Evolutionary conservation across 92 coral and sea anemone species (phyloP), one percentile per base, ranked within the genome.

Genomic region (Parazoanthus atlanticus): DNA sequence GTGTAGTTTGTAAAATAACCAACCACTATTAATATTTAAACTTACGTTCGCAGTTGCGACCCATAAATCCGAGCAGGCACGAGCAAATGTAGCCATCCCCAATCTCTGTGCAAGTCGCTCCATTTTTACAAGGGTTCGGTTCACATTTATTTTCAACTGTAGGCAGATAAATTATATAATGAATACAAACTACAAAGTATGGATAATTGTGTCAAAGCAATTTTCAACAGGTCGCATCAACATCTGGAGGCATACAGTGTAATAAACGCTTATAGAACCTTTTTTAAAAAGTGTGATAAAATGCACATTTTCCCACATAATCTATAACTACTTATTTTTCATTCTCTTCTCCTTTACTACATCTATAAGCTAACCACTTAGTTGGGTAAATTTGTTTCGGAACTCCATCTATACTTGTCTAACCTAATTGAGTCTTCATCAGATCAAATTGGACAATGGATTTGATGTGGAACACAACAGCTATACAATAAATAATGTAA

Each of bases 131-230:
- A 23, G 98, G 99, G 29, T 86, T 95, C 1, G 98, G 98, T 25
- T 97, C 98, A 70, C 99, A 97, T 88, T 89, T 97, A 91, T 95
- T 97, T 69, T 95, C 98, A 67, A 93, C 99, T 97, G 89, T 76
- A 86, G 17, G 47, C 6, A 40, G 79, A 29, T 17, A 47, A 61
- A 23, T 61, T 21, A 61, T 3, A 80, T 13, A 29, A 40, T 64
- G 47, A 36, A 34, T 17, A 83, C 1, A 52, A 7, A 46, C 2
- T 46, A 72, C 13, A 26, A 61, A 28, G 1, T 5, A 79, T 10
- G 85, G 19, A 52, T 11, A 75, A 34, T 9, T 36, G 29, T n/a
- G 58, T 15, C 58, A 52, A 52, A 75, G 49, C 4, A 36, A 36
- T 36, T 36, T 36, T 71, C 38, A 71, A 30, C 34, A 6, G 8